Conservation (phyloP, 2,888 invertebrate species). For the Molanna angustata region DNA sequence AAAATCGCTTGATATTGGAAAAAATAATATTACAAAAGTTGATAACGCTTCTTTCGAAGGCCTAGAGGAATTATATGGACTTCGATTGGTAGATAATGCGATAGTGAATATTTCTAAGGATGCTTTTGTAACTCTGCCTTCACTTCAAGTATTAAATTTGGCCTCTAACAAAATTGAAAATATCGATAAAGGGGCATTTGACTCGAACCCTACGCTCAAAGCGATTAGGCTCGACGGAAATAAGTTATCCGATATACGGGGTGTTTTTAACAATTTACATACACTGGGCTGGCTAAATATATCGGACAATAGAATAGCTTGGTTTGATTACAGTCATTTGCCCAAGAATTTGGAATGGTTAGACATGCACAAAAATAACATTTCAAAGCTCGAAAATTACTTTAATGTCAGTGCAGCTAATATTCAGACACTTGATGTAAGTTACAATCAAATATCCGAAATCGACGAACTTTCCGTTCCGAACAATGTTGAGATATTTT, state of each 20-base stretch:
- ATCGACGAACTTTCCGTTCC: slow-evolving; percentile 69
- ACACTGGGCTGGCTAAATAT: slow-evolving; percentile 78
- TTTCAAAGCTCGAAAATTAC: slow-evolving; percentile 71
- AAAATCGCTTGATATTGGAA: slow-evolving; percentile 76
- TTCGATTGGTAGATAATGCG: slow-evolving; percentile 77
- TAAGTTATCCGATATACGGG: slow-evolving; percentile 70
- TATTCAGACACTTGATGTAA: slow-evolving; percentile 74
- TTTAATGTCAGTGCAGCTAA: slow-evolving; percentile 62
- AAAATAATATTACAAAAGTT: slow-evolving; percentile 71
- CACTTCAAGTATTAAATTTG: slow-evolving; percentile 74
- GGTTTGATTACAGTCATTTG: slow-evolving; percentile 78
- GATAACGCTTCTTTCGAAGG: slow-evolving; percentile 73
- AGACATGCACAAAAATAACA: slow-evolving; percentile 76
- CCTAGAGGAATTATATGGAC: slow-evolving; percentile 68
- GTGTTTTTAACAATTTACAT: slow-evolving; percentile 69
- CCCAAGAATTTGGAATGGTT: slow-evolving; percentile 74
- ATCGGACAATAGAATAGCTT: slow-evolving; percentile 72
- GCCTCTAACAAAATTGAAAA: slow-evolving; percentile 74
- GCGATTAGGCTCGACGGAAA: slow-evolving; percentile 78
- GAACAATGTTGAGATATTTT: slow-evolving; percentile 69
- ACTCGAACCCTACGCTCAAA: slow-evolving; percentile 67
- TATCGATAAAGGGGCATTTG: slow-evolving; percentile 75
- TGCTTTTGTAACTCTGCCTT: slow-evolving; percentile 68
- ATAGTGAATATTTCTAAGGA: slow-evolving; percentile 70
- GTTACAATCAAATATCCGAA: slow-evolving; percentile 68